Evolutionary conservation across 2,888 invertebrate species (phyloP), one percentile per base, ranked within the genome.

Genomic region (Pachliopta kotzebuea): DNA sequence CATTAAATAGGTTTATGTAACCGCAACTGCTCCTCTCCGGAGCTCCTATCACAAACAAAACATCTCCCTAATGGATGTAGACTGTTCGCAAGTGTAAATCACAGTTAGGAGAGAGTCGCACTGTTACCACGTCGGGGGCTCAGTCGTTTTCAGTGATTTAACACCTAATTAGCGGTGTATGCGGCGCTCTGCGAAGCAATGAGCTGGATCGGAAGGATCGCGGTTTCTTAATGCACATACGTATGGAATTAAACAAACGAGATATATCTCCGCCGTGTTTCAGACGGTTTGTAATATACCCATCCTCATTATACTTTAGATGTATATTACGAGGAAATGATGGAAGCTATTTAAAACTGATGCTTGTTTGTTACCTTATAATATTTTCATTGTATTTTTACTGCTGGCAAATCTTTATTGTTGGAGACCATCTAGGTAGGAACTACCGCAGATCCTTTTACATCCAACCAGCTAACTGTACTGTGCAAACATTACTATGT

Each of bases 61-160:
- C 37, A 70, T 6, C 67, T 59, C 58, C 74, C 62, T 68, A 65
- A 71, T 71, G 65, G 71, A 77, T 78, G 74, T 56, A 74, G 76
- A 76, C 76, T 76, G 77, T 80, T 80, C 81, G 72, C 79, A 78
- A 80, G 82, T 81, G 87, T 88, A 88, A 88, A 90, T 90, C 86
- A 84, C 82, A 71, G 83, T 80, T 81, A 83, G 84, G 84, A 86
- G 75, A 23, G 59, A 58, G 58, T 76, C 79, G 74, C 77, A 71
- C 76, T 74, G 76, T 72, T 73, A 68, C 74, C 75, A 69, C 72
- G 75, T 72, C 71, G 77, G 70, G 37, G 77, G 68, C 76, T 76
- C 70, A 82, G 82, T 82, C 85, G 85, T 83, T 86, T 76, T 75
- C 74, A 80, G 89, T 89, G 89, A 90, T 89, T 89, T 90, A 90